These are phyloP conservation scores for Thryonomys swinderianus DNA, from an alignment of 2,113 vertebrate species.

Conservation along the genomic window DNA sequence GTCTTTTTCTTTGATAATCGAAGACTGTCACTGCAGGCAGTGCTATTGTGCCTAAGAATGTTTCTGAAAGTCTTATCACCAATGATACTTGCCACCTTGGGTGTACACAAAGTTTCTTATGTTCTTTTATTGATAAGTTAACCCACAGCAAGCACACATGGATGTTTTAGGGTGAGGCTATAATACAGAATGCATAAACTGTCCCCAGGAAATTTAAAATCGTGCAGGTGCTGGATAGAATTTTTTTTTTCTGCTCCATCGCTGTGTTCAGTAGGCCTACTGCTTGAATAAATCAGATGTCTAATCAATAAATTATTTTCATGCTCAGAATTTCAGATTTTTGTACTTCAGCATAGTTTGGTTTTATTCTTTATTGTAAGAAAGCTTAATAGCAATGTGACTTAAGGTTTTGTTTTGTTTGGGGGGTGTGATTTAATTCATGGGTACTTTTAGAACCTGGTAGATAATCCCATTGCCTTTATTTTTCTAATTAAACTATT, in stretches of 20 bases:
- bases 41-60: slow-evolving; percentile 67
- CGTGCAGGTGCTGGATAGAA: slow-evolving; percentile 47
- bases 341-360: slow-evolving; percentile 73
- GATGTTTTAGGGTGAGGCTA: neutral
- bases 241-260: slow-evolving; percentile 51
- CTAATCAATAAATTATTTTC: slow-evolving; percentile 83
- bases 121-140: neutral
- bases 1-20: slow-evolving; percentile 67
- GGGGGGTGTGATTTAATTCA: slow-evolving; percentile 69
- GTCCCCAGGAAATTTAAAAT: slow-evolving; percentile 50
- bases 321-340: slow-evolving; percentile 75
- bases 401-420: slow-evolving; percentile 65
- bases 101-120: slow-evolving; percentile 3
- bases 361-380: slow-evolving; percentile 71
- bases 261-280: slow-evolving; percentile 72
- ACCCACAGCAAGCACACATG: neutral
- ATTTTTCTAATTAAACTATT: slow-evolving; percentile 83
- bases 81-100: slow-evolving; percentile 49
- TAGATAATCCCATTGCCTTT: slow-evolving; percentile 79
- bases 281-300: slow-evolving; percentile 73
- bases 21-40: slow-evolving; percentile 71
- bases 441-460: slow-evolving; percentile 78
- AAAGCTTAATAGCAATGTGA: slow-evolving; percentile 71
- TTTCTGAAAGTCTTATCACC: slow-evolving; percentile 46
- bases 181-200: slow-evolving; percentile 4